phyloP scores from a whole-genome alignment of 2,797 vertebrate species.

The Echeneis naucrates region DNA sequence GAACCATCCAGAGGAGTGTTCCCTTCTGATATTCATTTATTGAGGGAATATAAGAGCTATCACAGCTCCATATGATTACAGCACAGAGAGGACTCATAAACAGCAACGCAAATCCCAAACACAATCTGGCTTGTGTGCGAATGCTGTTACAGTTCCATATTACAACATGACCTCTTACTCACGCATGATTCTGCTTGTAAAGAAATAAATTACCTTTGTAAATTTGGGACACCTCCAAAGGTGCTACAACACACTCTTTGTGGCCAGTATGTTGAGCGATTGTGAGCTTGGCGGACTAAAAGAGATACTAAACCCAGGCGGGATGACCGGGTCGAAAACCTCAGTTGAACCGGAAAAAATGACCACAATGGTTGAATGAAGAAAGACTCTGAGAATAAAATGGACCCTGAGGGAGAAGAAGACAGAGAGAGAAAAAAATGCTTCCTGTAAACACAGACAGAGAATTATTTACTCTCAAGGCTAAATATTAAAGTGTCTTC shows the following conservation, averaged over 20 bases:
- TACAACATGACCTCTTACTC: slow-evolving; percentile 67
- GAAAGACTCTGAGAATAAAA: slow-evolving; percentile 50
- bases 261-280: slow-evolving; percentile 19
- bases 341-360: slow-evolving; percentile 69
- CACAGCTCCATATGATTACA: slow-evolving; percentile 50
- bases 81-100: slow-evolving; percentile 63
- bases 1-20: slow-evolving; percentile 63
- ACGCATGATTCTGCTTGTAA: slow-evolving; percentile 58
- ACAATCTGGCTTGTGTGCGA: slow-evolving; percentile 54
- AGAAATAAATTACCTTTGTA: slow-evolving; percentile 74
- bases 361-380: slow-evolving; percentile 60
- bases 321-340: slow-evolving; percentile 55
- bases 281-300: slow-evolving; percentile 31
- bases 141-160: slow-evolving; percentile 65
- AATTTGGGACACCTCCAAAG: slow-evolving; percentile 67
- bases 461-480: slow-evolving; percentile 71
- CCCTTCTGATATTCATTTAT: slow-evolving; percentile 61
- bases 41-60: slow-evolving; percentile 53
- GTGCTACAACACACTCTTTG: slow-evolving; percentile 55
- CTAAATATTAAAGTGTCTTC: slow-evolving; percentile 66
- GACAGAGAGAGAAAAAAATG: slow-evolving; percentile 39
- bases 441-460: slow-evolving; percentile 62
- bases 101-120: slow-evolving; percentile 51
- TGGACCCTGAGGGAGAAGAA: slow-evolving; percentile 53
- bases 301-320: slow-evolving; percentile 46